Conservation (phyloP, 2,113 vertebrate species). For the Pithys albifrons region DNA sequence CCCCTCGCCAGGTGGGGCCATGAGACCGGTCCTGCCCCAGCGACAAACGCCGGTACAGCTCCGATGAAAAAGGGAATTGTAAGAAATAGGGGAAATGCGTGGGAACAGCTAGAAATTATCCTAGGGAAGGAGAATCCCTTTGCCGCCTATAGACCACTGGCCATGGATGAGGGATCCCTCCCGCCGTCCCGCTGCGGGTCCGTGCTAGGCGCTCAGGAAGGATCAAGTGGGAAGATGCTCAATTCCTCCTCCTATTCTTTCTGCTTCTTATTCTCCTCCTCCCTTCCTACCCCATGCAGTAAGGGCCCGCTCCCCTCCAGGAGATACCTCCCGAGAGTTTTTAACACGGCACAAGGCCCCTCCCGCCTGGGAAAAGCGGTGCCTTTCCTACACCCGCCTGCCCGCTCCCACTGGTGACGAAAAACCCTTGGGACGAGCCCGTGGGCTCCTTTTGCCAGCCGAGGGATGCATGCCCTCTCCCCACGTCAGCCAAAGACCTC, state of each 20-base stretch:
- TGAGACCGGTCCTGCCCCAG: background rate
- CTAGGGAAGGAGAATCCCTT: background rate
- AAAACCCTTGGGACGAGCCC: background rate
- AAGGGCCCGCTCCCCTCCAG: background rate
- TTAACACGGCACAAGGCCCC: background rate
- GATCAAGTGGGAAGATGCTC: background rate
- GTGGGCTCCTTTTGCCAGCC: background rate
- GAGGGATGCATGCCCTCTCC: too few species aligned
- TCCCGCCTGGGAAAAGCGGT: background rate
- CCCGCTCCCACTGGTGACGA: background rate
- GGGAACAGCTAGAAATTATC: background rate
- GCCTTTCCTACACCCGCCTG: background rate
- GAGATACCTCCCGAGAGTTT: background rate
- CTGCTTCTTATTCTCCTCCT: background rate
- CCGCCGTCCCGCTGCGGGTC: background rate
- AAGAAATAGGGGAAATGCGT: background rate
- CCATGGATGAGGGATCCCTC: too few species aligned
- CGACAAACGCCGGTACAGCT: background rate
- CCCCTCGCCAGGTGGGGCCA: too few species aligned
- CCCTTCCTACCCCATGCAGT: background rate
- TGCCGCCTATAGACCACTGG: background rate
- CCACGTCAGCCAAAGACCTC: background rate
- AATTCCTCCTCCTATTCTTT: background rate
- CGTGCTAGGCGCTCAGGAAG: background rate
- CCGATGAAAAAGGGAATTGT: background rate